phyloP scores from a whole-genome alignment of 1,140 invertebrate species.

The Ceratoteleas bidentatus region DNA sequence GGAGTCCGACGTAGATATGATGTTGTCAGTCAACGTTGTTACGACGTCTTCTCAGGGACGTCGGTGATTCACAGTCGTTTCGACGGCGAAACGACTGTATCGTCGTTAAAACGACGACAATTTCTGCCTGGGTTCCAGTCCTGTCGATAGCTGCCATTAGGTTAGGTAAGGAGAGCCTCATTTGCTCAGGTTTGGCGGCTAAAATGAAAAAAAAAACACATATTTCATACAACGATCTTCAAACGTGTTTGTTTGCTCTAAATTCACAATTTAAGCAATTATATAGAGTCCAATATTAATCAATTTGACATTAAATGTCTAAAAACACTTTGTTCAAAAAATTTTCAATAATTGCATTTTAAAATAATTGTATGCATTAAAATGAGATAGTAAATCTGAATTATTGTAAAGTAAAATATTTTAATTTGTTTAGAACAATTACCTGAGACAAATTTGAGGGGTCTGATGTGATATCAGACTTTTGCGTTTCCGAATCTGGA shows the following conservation, averaged over 20 bases:
- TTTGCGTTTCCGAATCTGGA: no score
- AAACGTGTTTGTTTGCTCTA: background rate
- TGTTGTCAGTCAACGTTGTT: no score
- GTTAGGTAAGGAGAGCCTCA: constrained; percentile 15
- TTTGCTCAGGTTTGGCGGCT: constrained; percentile 15
- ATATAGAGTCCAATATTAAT: background rate
- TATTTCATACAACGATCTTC: constrained; percentile 4
- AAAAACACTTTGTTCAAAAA: constrained; percentile 2
- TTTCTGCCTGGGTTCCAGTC: no score
- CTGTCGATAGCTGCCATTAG: constrained; percentile 15
- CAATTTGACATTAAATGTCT: constrained; percentile 2
- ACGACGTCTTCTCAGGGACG: no score
- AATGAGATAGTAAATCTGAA: constrained; percentile 10
- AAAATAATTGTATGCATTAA: constrained; percentile 17
- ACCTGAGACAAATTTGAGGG: no score
- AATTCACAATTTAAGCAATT: background rate
- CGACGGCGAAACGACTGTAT: no score
- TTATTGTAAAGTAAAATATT: constrained; percentile 16
- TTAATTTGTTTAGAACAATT: constrained; percentile 17
- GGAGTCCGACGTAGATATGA: no score
- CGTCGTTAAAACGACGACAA: no score
- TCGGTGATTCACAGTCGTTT: no score
- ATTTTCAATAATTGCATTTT: background rate
- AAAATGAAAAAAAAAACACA: constrained; percentile 13
- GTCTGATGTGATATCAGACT: no score